Percentiles rank a stretch among this genome's conserved stretches.
phyloP scores from a whole-genome alignment of 2,113 vertebrate species.

The Rhinogobius similis region DNA sequence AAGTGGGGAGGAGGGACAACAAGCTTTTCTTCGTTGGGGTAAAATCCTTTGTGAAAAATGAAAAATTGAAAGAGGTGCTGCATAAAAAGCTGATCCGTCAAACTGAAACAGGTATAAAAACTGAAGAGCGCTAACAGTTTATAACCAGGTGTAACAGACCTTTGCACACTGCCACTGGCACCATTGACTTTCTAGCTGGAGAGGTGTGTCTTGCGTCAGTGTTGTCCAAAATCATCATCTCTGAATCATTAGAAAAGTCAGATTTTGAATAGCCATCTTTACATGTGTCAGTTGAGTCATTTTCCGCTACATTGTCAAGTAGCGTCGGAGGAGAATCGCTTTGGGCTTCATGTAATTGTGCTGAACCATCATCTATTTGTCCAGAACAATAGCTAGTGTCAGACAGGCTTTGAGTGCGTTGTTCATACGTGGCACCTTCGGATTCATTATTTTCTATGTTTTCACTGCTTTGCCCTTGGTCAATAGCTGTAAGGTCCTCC shows the following conservation, averaged over 20 bases:
- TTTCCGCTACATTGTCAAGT: constrained; percentile 24
- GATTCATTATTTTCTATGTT: neutral
- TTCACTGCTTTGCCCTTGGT: constrained; percentile 19
- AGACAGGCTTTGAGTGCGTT: neutral
- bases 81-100: constrained; percentile 61
- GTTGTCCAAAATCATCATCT: constrained; percentile 41
- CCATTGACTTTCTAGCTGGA: constrained; percentile 74
- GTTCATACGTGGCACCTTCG: neutral
- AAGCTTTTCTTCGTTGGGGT: constrained; percentile 65
- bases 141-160: constrained; percentile 76
- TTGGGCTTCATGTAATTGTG: neutral
- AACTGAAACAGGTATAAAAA: constrained; percentile 66
- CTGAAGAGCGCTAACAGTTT: constrained; percentile 50
- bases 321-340: constrained; percentile 9
- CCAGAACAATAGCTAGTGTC: constrained; percentile 5
- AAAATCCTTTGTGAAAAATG: constrained; percentile 33
- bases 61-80: constrained; percentile 52
- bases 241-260: constrained; percentile 45
- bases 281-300: constrained; percentile 40
- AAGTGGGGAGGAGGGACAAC: constrained; percentile 59
- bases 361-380: constrained; percentile 13
- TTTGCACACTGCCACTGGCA: constrained; percentile 75
- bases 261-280: constrained; percentile 32
- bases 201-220: constrained; percentile 48
- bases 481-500: constrained; percentile 72